Evolutionary conservation across 30 jellyfish, hydroid and myxozoan species (phyloP).

Genomic region (Cassiopea andromeda): DNA sequence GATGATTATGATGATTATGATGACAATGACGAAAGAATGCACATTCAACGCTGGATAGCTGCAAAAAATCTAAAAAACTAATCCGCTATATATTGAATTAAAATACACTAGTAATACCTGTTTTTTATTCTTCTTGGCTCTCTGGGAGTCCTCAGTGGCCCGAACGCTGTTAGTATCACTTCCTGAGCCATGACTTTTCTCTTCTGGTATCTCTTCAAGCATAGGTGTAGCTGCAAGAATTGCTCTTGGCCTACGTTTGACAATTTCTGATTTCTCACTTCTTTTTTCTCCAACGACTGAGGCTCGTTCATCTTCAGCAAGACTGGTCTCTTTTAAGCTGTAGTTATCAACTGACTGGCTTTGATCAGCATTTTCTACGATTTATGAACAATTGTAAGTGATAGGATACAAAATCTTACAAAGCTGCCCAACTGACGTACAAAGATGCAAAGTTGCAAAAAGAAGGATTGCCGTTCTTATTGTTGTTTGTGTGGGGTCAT

Average conservation of each 20-base stretch:
- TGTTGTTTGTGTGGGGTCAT: no score
- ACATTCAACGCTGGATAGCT: background rate
- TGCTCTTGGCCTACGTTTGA: slow-evolving; percentile 80
- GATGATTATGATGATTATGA: slow-evolving; percentile 3
- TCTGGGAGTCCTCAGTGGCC: slow-evolving; percentile 29
- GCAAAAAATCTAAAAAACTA: no score
- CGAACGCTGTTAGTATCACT: slow-evolving; percentile 49
- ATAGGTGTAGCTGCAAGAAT: slow-evolving; percentile 82
- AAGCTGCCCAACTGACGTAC: no score
- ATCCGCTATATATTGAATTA: no score
- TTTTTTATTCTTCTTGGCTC: slow-evolving; percentile 40
- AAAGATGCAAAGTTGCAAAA: no score
- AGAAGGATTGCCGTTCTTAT: no score
- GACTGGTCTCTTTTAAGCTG: slow-evolving; percentile 18
- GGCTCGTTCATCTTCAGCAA: slow-evolving; percentile 24
- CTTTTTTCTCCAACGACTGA: slow-evolving; percentile 15
- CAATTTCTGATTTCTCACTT: slow-evolving; percentile 59
- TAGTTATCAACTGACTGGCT: background rate
- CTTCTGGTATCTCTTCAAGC: slow-evolving; percentile 96
- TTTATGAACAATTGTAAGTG: no score
- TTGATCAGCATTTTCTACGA: background rate
- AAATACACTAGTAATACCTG: slow-evolving; percentile 24
- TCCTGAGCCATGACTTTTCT: slow-evolving; percentile 70
- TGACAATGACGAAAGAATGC: background rate
- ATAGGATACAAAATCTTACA: no score